Conservation (phyloP, 1,140 invertebrate species). For the Rhopalosiphum maidis region DNA sequence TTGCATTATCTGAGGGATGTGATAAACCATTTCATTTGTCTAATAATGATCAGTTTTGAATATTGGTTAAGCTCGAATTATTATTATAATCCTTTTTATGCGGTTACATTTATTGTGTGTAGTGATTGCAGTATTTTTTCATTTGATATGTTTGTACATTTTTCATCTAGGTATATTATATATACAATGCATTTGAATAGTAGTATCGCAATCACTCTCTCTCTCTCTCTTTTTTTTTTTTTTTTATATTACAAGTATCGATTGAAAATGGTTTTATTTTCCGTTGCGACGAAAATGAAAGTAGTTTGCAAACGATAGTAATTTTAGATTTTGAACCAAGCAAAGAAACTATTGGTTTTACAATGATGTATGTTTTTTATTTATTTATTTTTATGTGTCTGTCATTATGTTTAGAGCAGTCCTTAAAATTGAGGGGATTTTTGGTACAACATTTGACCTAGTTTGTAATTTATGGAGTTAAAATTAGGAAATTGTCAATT, state of each 20-base stretch:
- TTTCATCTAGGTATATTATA: neutral
- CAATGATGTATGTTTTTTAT: neutral
- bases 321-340: neutral
- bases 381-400: neutral
- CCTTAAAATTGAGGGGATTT: no score
- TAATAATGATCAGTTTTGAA: neutral
- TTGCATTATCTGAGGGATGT: neutral
- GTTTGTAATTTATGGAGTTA: no score
- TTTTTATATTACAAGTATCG: neutral
- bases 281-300: neutral
- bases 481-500: no score
- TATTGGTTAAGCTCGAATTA: neutral
- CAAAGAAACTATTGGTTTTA: neutral
- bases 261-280: neutral
- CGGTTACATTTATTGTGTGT: neutral
- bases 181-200: neutral
- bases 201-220: neutral
- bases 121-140: neutral
- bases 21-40: neutral
- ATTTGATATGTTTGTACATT: neutral
- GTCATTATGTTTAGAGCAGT: neutral
- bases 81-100: neutral
- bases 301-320: slow-evolving; percentile 8
- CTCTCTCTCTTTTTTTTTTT: neutral
- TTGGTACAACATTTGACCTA: no score